Base-by-base conservation (phyloP, 1,140 invertebrate species). In the Bombyx mori region DNA sequence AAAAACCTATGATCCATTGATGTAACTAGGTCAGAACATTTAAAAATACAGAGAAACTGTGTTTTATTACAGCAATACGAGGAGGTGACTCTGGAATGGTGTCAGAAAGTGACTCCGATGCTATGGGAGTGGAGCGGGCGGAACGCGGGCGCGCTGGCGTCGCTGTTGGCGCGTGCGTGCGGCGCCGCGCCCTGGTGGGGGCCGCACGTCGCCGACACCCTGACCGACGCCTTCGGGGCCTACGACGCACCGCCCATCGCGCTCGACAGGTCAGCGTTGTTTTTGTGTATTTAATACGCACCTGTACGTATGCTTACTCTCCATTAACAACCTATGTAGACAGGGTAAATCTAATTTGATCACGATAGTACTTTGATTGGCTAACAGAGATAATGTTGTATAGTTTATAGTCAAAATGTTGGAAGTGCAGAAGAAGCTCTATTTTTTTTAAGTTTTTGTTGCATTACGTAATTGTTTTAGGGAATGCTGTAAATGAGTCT, bases 151-250 rank as follows among this genome's bases (percentile, higher is more conserved):
- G 89, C 92, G 26, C 89, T 92, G 18, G 94, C 93, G 7, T 93
- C 95, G 42, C 88, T 97, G 58, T 83, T 97, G 67, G 93, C 95
- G 35, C 91, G 94, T 44, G 92, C 94, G 68, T 96, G 94, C 81
- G 93, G 92, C 52, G 90, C 91, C 57, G 92, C 94, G 75, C 88
- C 90, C 1, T 98, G 95, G 95, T 98, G 96, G 96, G 96, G 96
- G 9, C 91, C 93, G 58, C 96, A 96, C 72, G 88, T 98, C 5
- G 93, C 94, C 1, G 93, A 94, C 71, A 94, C 93, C 8, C 89
- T 98, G 26, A 91, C 92, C 10, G 90, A 91, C 64, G 91, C 96
- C 52, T 97, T 96, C 77, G 92, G 93, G 2, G 92, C 93, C 0
- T 91, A 93, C 10, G 93, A 96, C 62, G 92, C 91, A 18, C 90